Conservation (phyloP, 2,113 vertebrate genomes). For the Forbesichthys agassizii region DNA sequence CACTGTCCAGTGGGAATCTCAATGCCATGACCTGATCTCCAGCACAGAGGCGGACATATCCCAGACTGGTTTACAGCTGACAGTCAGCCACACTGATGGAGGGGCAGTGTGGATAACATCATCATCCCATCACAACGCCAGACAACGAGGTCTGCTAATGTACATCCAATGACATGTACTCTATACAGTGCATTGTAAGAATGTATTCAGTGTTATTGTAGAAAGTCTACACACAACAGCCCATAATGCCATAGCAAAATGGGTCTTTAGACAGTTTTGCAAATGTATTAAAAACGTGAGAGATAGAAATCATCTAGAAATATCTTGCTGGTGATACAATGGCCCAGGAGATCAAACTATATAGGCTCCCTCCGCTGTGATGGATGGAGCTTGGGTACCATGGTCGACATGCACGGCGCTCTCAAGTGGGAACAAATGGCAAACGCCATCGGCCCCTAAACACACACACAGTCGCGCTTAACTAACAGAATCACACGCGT, state of each 20-base stretch:
- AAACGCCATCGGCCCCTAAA: constrained; percentile 26
- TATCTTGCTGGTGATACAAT: constrained; percentile 58
- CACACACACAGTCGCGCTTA: constrained; percentile 11
- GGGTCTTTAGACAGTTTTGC: no score
- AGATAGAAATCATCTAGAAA: neutral
- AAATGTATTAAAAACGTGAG: no score
- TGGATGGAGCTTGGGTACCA: constrained; percentile 58
- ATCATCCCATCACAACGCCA: constrained; percentile 53
- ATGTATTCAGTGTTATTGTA: no score
- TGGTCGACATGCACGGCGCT: constrained; percentile 30
- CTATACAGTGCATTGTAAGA: constrained; percentile 19
- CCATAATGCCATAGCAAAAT: no score
- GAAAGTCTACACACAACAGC: no score
- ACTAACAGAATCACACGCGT: constrained; percentile 63
- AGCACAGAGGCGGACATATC: constrained; percentile 50
- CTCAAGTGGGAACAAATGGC: no score
- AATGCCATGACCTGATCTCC: constrained; percentile 36
- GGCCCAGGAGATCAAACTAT: constrained; percentile 63
- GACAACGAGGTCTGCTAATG: constrained; percentile 31
- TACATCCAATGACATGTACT: constrained; percentile 50
- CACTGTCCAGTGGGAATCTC: constrained; percentile 32
- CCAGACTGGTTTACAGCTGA: constrained; percentile 41
- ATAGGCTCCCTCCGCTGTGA: constrained; percentile 54
- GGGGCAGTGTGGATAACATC: constrained; percentile 40
- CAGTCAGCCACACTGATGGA: constrained; percentile 53